Evolutionary conservation across 2,113 vertebrate genomes (phyloP).

Genomic region (Sciurus niger): DNA sequence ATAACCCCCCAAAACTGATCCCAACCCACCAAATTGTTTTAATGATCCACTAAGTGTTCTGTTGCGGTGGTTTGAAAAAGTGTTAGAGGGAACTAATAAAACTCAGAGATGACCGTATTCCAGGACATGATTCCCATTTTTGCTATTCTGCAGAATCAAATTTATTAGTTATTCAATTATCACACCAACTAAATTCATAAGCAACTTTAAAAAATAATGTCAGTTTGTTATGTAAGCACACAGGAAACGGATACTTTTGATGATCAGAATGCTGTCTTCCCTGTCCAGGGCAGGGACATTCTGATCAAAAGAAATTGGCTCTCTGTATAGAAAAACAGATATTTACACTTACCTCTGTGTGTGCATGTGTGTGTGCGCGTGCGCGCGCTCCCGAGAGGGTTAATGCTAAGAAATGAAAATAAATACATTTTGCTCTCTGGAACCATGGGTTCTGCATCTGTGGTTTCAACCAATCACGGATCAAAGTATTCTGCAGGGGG

Average conservation of each 20-base stretch:
- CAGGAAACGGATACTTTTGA: neutral
- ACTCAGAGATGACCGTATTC: neutral
- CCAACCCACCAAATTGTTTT: neutral
- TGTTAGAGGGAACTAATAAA: neutral
- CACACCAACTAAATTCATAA: constrained; percentile 20
- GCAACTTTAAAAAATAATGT: neutral
- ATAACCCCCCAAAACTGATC: neutral
- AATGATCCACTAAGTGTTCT: neutral
- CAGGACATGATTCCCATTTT: neutral
- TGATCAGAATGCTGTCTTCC: constrained; percentile 32
- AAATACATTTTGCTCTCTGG: neutral
- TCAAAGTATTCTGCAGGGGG: neutral
- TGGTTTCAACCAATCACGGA: neutral
- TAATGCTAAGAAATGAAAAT: neutral
- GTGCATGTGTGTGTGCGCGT: neutral
- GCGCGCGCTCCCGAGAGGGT: too few species aligned
- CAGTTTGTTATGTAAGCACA: constrained; percentile 13
- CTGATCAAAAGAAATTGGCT: neutral
- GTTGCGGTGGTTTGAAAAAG: neutral
- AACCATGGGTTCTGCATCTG: neutral
- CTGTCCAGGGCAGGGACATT: neutral
- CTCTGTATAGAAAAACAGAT: neutral
- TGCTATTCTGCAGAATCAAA: constrained; percentile 24
- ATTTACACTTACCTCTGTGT: neutral
- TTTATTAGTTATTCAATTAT: neutral